Conservation (phyloP, 1,140 invertebrate genomes). For the Thrips palmi region DNA sequence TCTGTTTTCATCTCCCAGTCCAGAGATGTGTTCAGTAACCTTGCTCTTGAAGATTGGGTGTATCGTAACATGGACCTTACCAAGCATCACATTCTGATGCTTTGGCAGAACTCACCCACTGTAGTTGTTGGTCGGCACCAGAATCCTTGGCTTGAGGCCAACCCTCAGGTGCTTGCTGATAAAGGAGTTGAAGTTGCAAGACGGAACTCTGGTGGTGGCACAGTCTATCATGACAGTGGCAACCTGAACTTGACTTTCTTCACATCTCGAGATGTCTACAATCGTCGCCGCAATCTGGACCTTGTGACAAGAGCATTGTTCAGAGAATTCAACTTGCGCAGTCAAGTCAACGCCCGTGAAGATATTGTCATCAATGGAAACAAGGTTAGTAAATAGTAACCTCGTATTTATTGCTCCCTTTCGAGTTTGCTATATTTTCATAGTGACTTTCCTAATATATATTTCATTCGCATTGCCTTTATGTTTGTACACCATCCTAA, state of each 20-base stretch:
- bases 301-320: conserved; percentile 62
- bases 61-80: conserved; percentile 69
- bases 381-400: too few species aligned
- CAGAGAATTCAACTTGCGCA: conserved; percentile 55
- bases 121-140: conserved; percentile 93
- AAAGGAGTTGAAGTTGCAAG: conserved; percentile 54
- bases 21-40: conserved; percentile 71
- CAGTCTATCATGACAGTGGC: conserved; percentile 88
- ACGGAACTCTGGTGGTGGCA: conserved; percentile 87
- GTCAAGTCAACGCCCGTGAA: conserved; percentile 54
- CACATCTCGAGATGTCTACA: conserved; percentile 53
- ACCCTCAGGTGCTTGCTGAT: conserved; percentile 36
- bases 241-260: conserved; percentile 90
- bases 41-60: conserved; percentile 89
- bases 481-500: conserved; percentile 14
- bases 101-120: conserved; percentile 84
- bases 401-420: too few species aligned
- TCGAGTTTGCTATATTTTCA: too few species aligned
- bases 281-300: conserved; percentile 67
- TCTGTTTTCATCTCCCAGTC: conserved; percentile 85
- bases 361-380: conserved; percentile 64
- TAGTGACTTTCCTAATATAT: too few species aligned
- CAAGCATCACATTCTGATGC: conserved; percentile 61
- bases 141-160: conserved; percentile 88
- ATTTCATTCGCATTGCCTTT: too few species aligned